Evolutionary conservation across 2,888 invertebrate genomes (phyloP), one percentile per base, ranked within the genome.

Genomic region (Scelioninae gen. 2): DNA sequence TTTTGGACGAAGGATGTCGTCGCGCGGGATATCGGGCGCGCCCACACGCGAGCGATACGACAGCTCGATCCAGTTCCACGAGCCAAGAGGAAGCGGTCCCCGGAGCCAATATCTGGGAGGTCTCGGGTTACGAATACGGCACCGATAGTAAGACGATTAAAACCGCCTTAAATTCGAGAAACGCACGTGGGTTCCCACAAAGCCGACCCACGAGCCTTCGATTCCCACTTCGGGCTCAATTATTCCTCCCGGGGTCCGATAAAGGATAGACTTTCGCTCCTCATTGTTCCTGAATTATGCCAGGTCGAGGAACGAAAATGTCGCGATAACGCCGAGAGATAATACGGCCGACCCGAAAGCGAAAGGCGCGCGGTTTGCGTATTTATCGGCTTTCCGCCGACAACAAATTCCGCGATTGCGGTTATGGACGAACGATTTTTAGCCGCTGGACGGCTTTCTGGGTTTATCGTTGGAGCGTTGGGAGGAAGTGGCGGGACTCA

Each of bases 31-130:
- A 74, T 74, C 76, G 53, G 60, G 69, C 57, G 71, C 75, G 77
- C 77, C 77, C 77, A 77, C 77, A 75, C 76, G 76, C 71, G 73
- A 75, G 73, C 77, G 76, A 77, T 77, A 76, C 74, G 76, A 76
- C 73, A 73, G 72, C 76, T 76, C 74, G 77, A 74, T 77, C 77
- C 74, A 73, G 77, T 74, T 75, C 73, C 68, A 71, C n/a, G 65
- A 58, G 71, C 61, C 55, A 70, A 60, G 68, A 67, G 60, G 74
- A 69, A 74, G 67, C 64, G 71, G 73, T 76, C 25, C 25, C n/a
- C 63, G 64, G 68, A 57, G 71, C 70, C 70, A 71, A 71, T 76
- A 73, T 75, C 75, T 76, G 78, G 78, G 78, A 76, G 78, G 78
- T 77, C 78, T 78, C 70, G 57, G 58, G 70, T 76, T 73, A 72